Evolutionary conservation across 2,888 invertebrate species (phyloP).

Genomic region (Crocallis elinguaria): DNA sequence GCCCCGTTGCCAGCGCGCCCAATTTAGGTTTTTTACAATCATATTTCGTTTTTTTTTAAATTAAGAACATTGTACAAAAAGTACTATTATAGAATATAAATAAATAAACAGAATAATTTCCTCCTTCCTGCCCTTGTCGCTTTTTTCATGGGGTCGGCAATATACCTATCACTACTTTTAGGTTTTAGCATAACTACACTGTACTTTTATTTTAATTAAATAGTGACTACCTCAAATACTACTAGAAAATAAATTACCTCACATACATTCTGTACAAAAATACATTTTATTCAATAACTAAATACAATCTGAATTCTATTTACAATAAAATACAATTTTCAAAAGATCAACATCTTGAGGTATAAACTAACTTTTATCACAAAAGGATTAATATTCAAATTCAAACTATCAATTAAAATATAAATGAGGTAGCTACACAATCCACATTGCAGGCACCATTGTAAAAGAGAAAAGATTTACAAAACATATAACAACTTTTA

Average conservation of each 20-base stretch:
- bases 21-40: too few relatives aligned
- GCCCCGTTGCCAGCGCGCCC: too few relatives aligned
- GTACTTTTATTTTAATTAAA: neutral
- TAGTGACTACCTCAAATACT: too few relatives aligned
- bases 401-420: neutral
- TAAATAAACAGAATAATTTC: too few relatives aligned
- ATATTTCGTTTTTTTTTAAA: too few relatives aligned
- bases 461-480: conserved; percentile 46
- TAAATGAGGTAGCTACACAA: conserved; percentile 36
- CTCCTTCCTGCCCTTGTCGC: too few relatives aligned
- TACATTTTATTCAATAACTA: conserved; percentile 27
- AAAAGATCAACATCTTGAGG: conserved; percentile 16
- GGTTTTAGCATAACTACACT: neutral
- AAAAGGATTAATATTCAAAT: conserved; percentile 18
- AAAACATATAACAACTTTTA: conserved; percentile 51
- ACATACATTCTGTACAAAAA: conserved; percentile 22
- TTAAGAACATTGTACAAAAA: too few relatives aligned
- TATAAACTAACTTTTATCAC: conserved; percentile 21
- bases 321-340: conserved; percentile 21
- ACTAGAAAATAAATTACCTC: conserved; percentile 1
- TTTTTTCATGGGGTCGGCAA: too few relatives aligned
- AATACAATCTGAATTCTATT: conserved; percentile 15
- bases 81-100: too few relatives aligned
- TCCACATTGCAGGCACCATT: conserved; percentile 29
- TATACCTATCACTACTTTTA: too few relatives aligned